Percentiles rank a stretch among this genome's conserved stretches.
These are phyloP conservation scores for Allobates femoralis DNA, from an alignment of 2,797 vertebrate species.

Conservation along the genomic window DNA sequence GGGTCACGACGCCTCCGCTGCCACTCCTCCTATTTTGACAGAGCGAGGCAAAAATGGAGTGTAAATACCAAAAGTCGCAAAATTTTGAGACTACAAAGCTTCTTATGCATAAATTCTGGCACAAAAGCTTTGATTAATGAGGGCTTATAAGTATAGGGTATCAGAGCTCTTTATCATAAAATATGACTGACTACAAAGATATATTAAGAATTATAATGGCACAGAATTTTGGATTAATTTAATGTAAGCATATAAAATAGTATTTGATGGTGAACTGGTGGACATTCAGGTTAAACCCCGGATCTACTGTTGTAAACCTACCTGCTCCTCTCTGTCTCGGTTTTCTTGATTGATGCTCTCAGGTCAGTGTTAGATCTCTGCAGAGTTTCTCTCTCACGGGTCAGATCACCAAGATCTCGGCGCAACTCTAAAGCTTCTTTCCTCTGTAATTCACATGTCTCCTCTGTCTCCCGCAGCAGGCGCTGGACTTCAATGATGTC, in stretches of 20 bases:
- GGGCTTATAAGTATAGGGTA: too few relatives aligned
- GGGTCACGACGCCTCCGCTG: too few relatives aligned
- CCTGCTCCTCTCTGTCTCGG: slow-evolving; percentile 84
- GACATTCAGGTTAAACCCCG: neutral
- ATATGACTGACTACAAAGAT: neutral
- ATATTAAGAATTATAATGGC: neutral
- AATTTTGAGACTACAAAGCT: too few relatives aligned
- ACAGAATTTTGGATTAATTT: neutral
- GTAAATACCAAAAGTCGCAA: too few relatives aligned
- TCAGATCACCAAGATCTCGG: slow-evolving; percentile 73
- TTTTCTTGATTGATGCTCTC: slow-evolving; percentile 73
- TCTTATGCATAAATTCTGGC: too few relatives aligned
- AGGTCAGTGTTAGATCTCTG: slow-evolving; percentile 80
- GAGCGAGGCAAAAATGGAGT: too few relatives aligned
- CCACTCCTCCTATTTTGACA: too few relatives aligned
- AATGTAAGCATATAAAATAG: too few relatives aligned
- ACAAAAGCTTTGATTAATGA: too few relatives aligned
- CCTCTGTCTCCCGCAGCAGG: slow-evolving; percentile 73
- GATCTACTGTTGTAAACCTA: slow-evolving; percentile 52
- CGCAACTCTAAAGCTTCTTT: slow-evolving; percentile 77
- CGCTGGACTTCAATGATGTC: slow-evolving; percentile 78
- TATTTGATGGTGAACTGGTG: neutral
- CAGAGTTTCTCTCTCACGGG: slow-evolving; percentile 78
- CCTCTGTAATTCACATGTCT: slow-evolving; percentile 73
- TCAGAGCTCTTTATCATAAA: neutral